phyloP scores from a whole-genome alignment of 2,113 vertebrate genomes.

The Syngnathus typhle region DNA sequence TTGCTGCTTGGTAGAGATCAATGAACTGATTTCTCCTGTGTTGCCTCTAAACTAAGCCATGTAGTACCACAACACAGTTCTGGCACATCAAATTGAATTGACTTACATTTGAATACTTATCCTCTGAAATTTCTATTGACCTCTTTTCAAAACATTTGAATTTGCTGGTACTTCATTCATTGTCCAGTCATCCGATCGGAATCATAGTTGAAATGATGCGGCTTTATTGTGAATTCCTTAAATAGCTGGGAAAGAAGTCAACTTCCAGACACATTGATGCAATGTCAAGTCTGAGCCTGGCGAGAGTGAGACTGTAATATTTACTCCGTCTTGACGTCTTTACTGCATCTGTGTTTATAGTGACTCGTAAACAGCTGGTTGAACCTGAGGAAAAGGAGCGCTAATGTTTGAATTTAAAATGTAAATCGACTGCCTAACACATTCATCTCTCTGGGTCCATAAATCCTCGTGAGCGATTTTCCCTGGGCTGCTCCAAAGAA shows the following conservation, averaged over 20 bases:
- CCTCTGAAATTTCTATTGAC: not conserved
- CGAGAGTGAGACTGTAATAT: conserved; percentile 9
- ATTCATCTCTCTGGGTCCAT: conserved; percentile 40
- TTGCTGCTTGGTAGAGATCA: not conserved
- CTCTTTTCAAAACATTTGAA: not conserved
- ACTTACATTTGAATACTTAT: not conserved
- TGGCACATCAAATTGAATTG: not conserved
- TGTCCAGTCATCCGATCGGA: not conserved
- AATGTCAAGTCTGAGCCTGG: conserved; percentile 2
- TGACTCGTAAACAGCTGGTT: conserved; percentile 44
- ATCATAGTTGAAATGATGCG: not conserved
- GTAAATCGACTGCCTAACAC: conserved; percentile 44
- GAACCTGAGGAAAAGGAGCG: conserved; percentile 23
- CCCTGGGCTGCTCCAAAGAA: not conserved
- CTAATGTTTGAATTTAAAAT: conserved; percentile 54
- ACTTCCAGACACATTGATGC: conserved; percentile 24
- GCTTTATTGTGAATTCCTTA: not conserved
- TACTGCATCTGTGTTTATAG: conserved; percentile 40
- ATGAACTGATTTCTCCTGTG: not conserved
- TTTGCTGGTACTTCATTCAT: not conserved
- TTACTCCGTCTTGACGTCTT: conserved; percentile 28
- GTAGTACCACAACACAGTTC: not conserved
- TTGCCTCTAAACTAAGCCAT: not conserved
- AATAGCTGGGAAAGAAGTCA: not conserved
- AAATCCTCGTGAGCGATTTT: conserved; percentile 40